Conservation (phyloP, 1,140 invertebrate species). For the Mycetomoellerius zeteki region DNA sequence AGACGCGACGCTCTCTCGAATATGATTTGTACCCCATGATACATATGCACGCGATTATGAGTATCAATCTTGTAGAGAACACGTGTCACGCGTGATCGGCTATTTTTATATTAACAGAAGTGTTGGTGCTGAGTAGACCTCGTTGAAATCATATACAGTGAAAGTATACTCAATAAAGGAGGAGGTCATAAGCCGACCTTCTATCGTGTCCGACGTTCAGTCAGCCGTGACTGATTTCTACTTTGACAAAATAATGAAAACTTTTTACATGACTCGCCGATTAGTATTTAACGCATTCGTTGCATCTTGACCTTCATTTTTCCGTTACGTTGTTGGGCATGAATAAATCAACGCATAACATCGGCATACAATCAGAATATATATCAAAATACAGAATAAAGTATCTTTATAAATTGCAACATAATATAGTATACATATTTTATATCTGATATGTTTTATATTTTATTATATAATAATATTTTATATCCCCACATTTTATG, state of each 20-base stretch:
- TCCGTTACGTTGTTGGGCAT: background rate
- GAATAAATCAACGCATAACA: background rate
- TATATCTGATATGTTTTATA: background rate
- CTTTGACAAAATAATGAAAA: conserved; percentile 29
- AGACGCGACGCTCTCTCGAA: background rate
- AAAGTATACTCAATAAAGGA: conserved; percentile 80
- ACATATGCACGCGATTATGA: background rate
- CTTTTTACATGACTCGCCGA: conserved; percentile 23
- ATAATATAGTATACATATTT: background rate
- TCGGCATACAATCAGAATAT: background rate
- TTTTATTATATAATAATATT: background rate
- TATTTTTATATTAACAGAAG: conserved; percentile 66
- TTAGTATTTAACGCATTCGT: conserved; percentile 26
- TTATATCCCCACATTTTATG: no score
- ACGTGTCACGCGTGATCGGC: conserved; percentile 66
- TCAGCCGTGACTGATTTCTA: conserved; percentile 66
- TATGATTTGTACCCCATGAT: background rate
- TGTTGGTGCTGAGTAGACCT: conserved; percentile 72
- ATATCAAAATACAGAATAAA: background rate
- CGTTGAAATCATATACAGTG: conserved; percentile 66
- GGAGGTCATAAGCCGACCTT: conserved; percentile 81
- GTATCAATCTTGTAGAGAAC: conserved; percentile 52
- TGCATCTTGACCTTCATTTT: background rate
- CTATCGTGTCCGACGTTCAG: conserved; percentile 70
- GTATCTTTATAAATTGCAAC: background rate